A percentile compares a stretch with the other conserved stretches of the same genome.
These are phyloP conservation scores for Gryllus longicercus DNA, from an alignment of 2,888 invertebrate genomes.

Conservation along the genomic window DNA sequence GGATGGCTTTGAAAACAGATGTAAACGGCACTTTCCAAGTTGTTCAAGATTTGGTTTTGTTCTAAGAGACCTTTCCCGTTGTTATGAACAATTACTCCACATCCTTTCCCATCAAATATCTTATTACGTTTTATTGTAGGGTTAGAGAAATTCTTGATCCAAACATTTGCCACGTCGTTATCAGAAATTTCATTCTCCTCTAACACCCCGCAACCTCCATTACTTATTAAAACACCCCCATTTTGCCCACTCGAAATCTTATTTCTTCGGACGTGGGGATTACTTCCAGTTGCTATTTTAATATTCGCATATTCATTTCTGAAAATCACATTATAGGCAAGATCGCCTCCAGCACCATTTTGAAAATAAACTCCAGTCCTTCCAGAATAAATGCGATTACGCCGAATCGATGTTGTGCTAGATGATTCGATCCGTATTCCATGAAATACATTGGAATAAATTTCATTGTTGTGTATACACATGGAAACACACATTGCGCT, in stretches of 20 bases:
- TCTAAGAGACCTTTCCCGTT: slow-evolving; percentile 90
- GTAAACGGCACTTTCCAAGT: slow-evolving; percentile 96
- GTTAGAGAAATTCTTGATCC: slow-evolving; percentile 99
- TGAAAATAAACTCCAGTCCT: slow-evolving; percentile 99
- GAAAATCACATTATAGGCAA: slow-evolving; percentile 99
- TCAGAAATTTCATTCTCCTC: slow-evolving; percentile 99
- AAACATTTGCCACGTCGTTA: slow-evolving; percentile 99
- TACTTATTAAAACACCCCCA: slow-evolving; percentile 98
- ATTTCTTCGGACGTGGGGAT: slow-evolving; percentile 94
- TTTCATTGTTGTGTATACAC: slow-evolving; percentile 99
- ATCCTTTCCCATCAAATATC: slow-evolving; percentile 95
- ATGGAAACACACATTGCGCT: slow-evolving; percentile 94
- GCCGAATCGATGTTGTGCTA: slow-evolving; percentile 89
- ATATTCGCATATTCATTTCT: slow-evolving; percentile 99
- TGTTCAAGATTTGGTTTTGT: slow-evolving; percentile 95
- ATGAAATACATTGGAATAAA: slow-evolving; percentile 89
- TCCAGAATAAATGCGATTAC: slow-evolving; percentile 97
- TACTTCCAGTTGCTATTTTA: slow-evolving; percentile 94
- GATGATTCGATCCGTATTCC: slow-evolving; percentile 93
- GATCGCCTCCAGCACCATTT: slow-evolving; percentile 96
- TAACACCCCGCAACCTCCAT: slow-evolving; percentile 92
- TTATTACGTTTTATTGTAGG: slow-evolving; percentile 95
- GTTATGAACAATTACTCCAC: slow-evolving; percentile 99
- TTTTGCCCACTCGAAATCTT: slow-evolving; percentile 99
- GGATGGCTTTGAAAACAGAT: slow-evolving; percentile 99